A percentile compares a stretch with the other conserved stretches of the same genome.
Conservation (phyloP, 1,140 invertebrate genomes). For the Callitettix versicolor region DNA sequence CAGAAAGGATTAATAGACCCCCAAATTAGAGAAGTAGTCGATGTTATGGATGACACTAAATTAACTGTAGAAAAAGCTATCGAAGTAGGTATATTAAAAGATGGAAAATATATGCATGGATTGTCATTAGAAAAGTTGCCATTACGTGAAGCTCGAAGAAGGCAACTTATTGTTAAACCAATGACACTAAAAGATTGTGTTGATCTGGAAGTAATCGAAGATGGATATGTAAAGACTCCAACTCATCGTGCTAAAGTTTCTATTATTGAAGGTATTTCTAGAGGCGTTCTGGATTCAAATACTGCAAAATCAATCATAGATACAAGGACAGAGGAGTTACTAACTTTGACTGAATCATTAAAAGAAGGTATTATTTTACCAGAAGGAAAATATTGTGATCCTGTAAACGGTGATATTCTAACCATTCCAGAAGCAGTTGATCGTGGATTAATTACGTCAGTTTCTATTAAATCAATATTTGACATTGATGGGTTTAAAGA, state of each 20-base stretch:
- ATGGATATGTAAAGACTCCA: slow-evolving; percentile 68
- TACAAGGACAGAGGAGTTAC: slow-evolving; percentile 59
- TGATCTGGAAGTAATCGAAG: slow-evolving; percentile 67
- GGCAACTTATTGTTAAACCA: slow-evolving; percentile 74
- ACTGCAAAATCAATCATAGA: slow-evolving; percentile 71
- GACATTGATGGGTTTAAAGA: slow-evolving; percentile 87
- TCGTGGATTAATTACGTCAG: slow-evolving; percentile 76
- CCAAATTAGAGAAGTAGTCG: slow-evolving; percentile 66
- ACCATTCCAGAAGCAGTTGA: slow-evolving; percentile 67
- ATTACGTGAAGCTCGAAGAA: slow-evolving; percentile 65
- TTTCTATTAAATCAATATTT: slow-evolving; percentile 79
- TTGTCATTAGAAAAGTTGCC: slow-evolving; percentile 60
- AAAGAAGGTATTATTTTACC: slow-evolving; percentile 62
- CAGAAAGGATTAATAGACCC: slow-evolving; percentile 63
- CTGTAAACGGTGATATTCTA: slow-evolving; percentile 54
- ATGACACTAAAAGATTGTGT: slow-evolving; percentile 80
- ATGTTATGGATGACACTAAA: slow-evolving; percentile 63
- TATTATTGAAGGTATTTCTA: slow-evolving; percentile 70
- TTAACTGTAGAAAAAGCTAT: slow-evolving; percentile 73
- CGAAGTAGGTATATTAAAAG: slow-evolving; percentile 60
- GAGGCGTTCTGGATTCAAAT: slow-evolving; percentile 77
- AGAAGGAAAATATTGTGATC: slow-evolving; percentile 60
- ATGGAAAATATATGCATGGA: slow-evolving; percentile 66
- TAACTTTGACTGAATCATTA: slow-evolving; percentile 77
- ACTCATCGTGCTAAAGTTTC: slow-evolving; percentile 60